Evolutionary conservation across 2,113 vertebrate genomes (phyloP).

Genomic region (Vidua macroura): DNA sequence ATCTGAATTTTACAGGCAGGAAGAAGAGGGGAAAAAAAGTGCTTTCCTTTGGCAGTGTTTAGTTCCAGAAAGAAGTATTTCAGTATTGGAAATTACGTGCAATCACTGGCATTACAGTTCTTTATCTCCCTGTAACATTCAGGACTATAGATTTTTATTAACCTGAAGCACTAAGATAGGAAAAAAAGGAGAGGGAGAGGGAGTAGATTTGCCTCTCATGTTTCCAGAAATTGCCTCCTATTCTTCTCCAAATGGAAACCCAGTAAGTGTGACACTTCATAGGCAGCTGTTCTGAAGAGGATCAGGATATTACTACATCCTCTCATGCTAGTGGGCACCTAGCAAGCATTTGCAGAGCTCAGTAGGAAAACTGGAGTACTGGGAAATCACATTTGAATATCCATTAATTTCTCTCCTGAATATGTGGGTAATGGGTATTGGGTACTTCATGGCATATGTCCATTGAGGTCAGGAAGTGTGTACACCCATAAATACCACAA

Average conservation of each 20-base stretch:
- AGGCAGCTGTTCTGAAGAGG: slow-evolving; percentile 26
- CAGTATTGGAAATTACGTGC: not conserved
- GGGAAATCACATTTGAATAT: not conserved
- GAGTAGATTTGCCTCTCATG: not conserved
- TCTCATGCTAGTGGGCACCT: not conserved
- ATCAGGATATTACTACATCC: not conserved
- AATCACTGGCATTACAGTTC: not conserved
- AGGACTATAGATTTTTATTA: not conserved
- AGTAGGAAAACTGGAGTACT: not conserved
- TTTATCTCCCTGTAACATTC: not conserved
- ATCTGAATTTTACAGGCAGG: not conserved
- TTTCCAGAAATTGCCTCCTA: not conserved
- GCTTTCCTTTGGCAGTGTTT: not conserved
- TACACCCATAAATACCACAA: not conserved
- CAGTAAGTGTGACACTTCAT: not conserved
- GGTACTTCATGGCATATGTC: not conserved
- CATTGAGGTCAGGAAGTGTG: not conserved
- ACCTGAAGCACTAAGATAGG: not conserved
- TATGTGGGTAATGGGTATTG: not conserved
- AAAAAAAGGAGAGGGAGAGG: not conserved
- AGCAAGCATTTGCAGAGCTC: not conserved
- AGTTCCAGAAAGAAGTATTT: not conserved
- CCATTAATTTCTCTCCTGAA: not conserved
- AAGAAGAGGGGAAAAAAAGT: not conserved
- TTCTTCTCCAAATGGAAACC: not conserved